phyloP scores from a whole-genome alignment of 2,797 vertebrate genomes.

The Knipowitschia caucasica region DNA sequence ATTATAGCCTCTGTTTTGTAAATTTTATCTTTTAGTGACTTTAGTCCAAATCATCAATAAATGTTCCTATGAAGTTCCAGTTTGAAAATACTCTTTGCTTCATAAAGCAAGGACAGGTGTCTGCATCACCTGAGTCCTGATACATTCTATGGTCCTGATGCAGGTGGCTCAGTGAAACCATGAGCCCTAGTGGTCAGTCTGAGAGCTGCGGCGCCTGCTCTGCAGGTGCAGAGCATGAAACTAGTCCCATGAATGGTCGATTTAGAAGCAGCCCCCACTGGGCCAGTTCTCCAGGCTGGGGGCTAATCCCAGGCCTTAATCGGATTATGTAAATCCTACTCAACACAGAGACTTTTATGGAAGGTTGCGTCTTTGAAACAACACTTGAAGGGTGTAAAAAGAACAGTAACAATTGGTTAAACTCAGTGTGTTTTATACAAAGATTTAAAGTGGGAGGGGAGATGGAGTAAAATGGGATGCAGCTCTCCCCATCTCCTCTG shows the following conservation, averaged over 20 bases:
- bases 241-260: slow-evolving; percentile 89
- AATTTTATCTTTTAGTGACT: too few relatives aligned
- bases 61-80: neutral
- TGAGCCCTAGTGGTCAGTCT: slow-evolving; percentile 59
- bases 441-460: slow-evolving; percentile 64
- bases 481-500: slow-evolving; percentile 49
- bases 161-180: slow-evolving; percentile 21
- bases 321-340: slow-evolving; percentile 99
- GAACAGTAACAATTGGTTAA: slow-evolving; percentile 78
- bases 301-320: slow-evolving; percentile 91
- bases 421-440: slow-evolving; percentile 67
- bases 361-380: slow-evolving; percentile 80
- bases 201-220: slow-evolving; percentile 50
- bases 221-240: slow-evolving; percentile 88
- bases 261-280: slow-evolving; percentile 86
- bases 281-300: slow-evolving; percentile 82
- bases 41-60: too few relatives aligned
- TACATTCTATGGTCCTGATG: neutral
- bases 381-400: slow-evolving; percentile 82
- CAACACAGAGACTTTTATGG: slow-evolving; percentile 80
- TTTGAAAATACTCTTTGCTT: neutral
- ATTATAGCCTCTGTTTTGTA: too few relatives aligned
- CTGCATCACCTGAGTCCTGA: slow-evolving; percentile 8
- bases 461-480: slow-evolving; percentile 49
- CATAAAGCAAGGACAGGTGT: slow-evolving; percentile 2